Evolutionary conservation across 2,888 invertebrate species (phyloP), one percentile per base, ranked within the genome.

Genomic region (Cistogaster globosa): DNA sequence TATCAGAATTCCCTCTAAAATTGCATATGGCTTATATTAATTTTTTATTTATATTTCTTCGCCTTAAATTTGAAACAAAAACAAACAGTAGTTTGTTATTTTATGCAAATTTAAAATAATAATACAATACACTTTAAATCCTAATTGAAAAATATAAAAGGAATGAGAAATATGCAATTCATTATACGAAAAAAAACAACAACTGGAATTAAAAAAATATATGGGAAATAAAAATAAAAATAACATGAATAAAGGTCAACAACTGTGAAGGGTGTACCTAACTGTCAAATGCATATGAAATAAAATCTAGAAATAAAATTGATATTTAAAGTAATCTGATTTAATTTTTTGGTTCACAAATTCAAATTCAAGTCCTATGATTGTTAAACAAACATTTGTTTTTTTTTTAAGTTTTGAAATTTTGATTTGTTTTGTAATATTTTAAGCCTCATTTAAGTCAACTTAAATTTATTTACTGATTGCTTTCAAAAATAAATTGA

Each of bases 71-170:
- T 62, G 16, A 42, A 62, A 72, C 68, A 60, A 79, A 84, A 74
- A 74, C 57, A 81, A 81, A 78, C 84, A 78, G 84, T 78, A 81
- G 81, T 84, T 74, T 84, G 36, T 81, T 84, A 78, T 84, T 81
- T 84, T 84, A 84, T 84, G 84, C 84, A 81, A 84, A 84, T 84
- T 74, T 63, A 0, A 45, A 58, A 71, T 16, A 58, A 71, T 16
- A 18, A 16, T 14, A 20, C 58, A 68, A 60, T 26, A 32, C 6
- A 32, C 32, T 32, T 32, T 32, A 32, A 22, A 67, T 14, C 36
- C 45, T 45, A n/a, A 60, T 63, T 63, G 14, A 67, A 57, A 20
- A 12, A 42, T 42, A 42, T 48, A 5, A 48, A 48, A 48, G 16
- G 16, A 2, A n/a, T 42, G 48, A 26, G 53, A 77, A 77, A 75